phyloP scores from a whole-genome alignment of 2,797 vertebrate genomes.

The Dicrostonyx torquatus region DNA sequence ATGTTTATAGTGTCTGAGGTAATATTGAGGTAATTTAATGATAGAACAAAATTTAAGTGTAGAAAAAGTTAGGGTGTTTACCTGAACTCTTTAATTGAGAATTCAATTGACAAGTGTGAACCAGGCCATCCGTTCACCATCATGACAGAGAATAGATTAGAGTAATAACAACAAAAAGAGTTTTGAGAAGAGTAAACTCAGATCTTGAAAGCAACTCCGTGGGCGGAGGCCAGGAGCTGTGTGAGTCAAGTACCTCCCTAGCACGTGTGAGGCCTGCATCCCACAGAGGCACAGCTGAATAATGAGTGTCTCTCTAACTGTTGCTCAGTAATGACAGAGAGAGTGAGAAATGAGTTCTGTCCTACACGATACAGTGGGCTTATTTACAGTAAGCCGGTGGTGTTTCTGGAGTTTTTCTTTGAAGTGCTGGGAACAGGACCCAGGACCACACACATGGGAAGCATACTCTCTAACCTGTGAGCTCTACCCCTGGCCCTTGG shows the following conservation, averaged over 20 bases:
- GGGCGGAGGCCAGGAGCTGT: no score
- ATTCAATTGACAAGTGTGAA: background rate
- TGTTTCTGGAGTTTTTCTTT: conserved; percentile 14
- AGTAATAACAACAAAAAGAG: background rate
- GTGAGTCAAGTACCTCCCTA: background rate
- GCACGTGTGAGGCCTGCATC: background rate
- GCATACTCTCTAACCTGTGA: background rate
- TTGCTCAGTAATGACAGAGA: background rate
- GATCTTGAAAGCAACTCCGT: background rate
- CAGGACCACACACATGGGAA: background rate
- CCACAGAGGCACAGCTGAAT: background rate
- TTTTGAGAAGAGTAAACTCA: background rate
- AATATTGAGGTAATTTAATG: conserved; percentile 11
- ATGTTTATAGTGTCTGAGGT: background rate
- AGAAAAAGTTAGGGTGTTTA: background rate
- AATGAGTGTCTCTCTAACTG: background rate
- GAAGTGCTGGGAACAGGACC: background rate
- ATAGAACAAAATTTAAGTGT: conserved; percentile 40
- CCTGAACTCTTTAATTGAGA: background rate
- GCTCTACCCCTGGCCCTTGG: background rate
- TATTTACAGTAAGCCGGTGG: background rate
- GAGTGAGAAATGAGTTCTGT: background rate
- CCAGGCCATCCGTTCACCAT: background rate
- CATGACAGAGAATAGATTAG: background rate
- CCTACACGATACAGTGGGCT: background rate